Evolutionary conservation across 2,113 vertebrate genomes (phyloP).

Genomic region (Pseudorasbora parva): DNA sequence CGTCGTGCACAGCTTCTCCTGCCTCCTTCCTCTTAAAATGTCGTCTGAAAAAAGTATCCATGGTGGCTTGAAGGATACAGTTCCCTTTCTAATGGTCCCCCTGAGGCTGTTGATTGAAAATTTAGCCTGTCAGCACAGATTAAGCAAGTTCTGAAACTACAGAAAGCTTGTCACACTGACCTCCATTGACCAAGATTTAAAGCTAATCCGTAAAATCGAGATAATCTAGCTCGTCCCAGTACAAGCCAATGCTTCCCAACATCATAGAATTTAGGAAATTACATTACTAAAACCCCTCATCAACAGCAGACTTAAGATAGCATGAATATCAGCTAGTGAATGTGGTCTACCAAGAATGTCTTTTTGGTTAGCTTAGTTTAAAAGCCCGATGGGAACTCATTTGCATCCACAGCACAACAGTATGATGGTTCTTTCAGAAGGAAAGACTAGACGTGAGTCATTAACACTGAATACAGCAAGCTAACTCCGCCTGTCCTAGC

Average conservation of each 20-base stretch:
- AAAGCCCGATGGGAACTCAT: background rate
- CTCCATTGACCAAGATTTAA: background rate
- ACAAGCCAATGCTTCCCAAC: background rate
- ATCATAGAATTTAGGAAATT: background rate
- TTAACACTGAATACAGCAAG: background rate
- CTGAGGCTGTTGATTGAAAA: slow-evolving; percentile 80
- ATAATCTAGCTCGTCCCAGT: background rate
- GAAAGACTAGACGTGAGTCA: background rate
- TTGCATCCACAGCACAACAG: background rate
- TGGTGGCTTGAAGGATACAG: slow-evolving; percentile 59
- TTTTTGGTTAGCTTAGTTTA: background rate
- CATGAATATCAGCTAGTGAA: background rate
- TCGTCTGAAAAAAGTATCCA: slow-evolving; percentile 91
- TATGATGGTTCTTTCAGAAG: background rate
- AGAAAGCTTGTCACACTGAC: slow-evolving; percentile 16
- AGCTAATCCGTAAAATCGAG: slow-evolving; percentile 7
- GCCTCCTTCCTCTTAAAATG: slow-evolving; percentile 84
- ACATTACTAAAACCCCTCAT: background rate
- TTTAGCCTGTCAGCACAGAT: slow-evolving; percentile 56
- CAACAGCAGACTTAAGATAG: background rate
- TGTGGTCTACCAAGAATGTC: background rate
- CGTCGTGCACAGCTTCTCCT: slow-evolving; percentile 3
- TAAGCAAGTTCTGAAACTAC: slow-evolving; percentile 5
- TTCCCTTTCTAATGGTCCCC: slow-evolving; percentile 28
- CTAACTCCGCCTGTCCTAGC: background rate